These are phyloP conservation scores for Tiliacea citrago DNA, from an alignment of 2,888 invertebrate genomes.

Conservation along the genomic window DNA sequence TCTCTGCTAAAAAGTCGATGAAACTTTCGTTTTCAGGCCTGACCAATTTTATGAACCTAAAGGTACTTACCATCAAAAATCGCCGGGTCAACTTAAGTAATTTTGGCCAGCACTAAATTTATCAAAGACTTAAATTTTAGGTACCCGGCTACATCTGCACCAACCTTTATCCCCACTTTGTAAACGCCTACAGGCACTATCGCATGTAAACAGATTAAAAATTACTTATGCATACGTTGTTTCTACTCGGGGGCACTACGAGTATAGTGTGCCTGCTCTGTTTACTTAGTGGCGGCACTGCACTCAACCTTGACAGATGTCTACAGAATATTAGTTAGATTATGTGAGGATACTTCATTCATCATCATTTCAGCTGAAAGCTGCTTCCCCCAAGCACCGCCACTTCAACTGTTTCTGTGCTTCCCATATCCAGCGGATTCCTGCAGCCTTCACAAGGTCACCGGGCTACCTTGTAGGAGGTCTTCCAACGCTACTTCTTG, in stretches of 20 bases:
- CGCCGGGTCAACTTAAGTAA: neutral
- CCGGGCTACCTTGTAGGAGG: too few relatives aligned
- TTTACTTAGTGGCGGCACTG: conserved; percentile 1
- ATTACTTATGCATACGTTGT: conserved; percentile 52
- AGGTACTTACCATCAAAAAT: neutral
- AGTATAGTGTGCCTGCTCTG: conserved; percentile 12
- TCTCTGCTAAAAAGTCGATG: neutral
- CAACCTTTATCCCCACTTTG: neutral
- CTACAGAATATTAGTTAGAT: conserved; percentile 5
- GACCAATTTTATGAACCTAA: neutral
- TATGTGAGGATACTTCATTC: conserved; percentile 4
- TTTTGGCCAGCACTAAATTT: too few relatives aligned
- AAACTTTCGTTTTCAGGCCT: neutral
- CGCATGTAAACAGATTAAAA: conserved; percentile 46
- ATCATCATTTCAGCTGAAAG: too few relatives aligned
- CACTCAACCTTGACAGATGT: conserved; percentile 23
- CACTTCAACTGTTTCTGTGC: too few relatives aligned
- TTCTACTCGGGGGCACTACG: conserved; percentile 5
- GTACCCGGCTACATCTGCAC: neutral
- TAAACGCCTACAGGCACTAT: conserved; percentile 15
- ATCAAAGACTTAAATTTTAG: neutral
- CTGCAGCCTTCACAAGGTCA: too few relatives aligned
- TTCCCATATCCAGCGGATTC: too few relatives aligned
- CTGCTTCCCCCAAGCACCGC: too few relatives aligned
- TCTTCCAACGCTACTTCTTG: too few relatives aligned